Base-by-base conservation (phyloP, 2,797 vertebrate species). In the Sternarchorhynchus goeldii region DNA sequence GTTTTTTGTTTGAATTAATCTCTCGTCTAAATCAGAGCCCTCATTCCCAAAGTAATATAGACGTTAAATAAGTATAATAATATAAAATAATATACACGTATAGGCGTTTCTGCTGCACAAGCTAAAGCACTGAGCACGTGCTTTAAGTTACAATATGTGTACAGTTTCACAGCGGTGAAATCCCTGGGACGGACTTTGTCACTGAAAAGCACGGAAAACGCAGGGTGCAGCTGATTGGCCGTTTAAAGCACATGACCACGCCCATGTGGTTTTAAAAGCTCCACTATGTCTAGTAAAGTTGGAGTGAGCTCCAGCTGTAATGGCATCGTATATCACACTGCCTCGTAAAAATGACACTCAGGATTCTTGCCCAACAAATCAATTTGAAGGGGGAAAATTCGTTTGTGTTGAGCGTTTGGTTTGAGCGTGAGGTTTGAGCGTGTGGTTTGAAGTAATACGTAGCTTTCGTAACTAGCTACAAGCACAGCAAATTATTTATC, bases 291-390 rank as follows among this genome's bases (percentile, higher is more conserved):
- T 92, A 94, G 96, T 95, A 94, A 94, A 94, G 93, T 95, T 96
- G 94, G 96, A 95, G 95, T 97, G 97, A 98, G 97, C 96, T 96
- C 96, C 92, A 92, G 91, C 93, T 95, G 94, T 97, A 98, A 96
- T 96, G 94, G 95, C 95, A 94, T 95, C 96, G 96, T 98, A 96
- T 96, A 97, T 99, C 96, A 98, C 91, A 85, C 91, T 94, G 93
- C 93, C 95, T 98, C 96, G 95, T 98, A 98, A 98, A 97, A 97
- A 96, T 95, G 95, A 97, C 95, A 97, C 93, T 90, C 93, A 94
- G 94, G 95, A 95, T 96, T 95, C 93, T 94, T 91, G 93, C 92
- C 95, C 95, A 95, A 96, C 96, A 98, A 97, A 97, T 97, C 97
- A 97, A 94, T 90, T 94, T 91, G 84, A 85, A 80, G 88, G 91